Base-by-base conservation (phyloP, 1,140 invertebrate species). In the Bombus polaris region DNA sequence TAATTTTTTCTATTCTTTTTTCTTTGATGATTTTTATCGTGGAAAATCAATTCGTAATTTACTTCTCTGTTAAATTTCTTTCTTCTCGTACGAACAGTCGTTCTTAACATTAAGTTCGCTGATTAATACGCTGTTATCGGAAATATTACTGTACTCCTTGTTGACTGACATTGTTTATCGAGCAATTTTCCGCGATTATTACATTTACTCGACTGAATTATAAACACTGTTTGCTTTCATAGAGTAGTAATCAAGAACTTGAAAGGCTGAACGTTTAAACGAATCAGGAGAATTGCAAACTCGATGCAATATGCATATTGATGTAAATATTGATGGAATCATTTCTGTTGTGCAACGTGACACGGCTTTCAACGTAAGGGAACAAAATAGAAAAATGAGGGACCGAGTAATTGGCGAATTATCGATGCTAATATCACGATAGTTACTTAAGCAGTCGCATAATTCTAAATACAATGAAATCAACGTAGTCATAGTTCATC, bases 261-360 rank as follows among this genome's bases (percentile, higher is more conserved):
- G 74, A 76, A 76, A 37, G 74, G 53, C 53, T 35, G 74, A 6
- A 28, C 47, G 47, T 76, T 76, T 37, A 76, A 76, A 76, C 35
- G 47, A 76, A 59, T 76, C 74, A 15, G n/a, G 10, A 28, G 25
- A 59, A 76, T 59, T 37, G 47, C 74, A 15, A 76, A 39, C 74
- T 59, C 35, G 37, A 42, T n/a, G 25, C 75, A 62, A 42, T 62
- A 62, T 62, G 35, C 75, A 39, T 77, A 10, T 39, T 22, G 15
- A 59, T 77, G 37, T 77, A 77, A 77, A 77, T 77, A 42, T 77
- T 32, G 53, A 77, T 59, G 75, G 18, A 32, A 37, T 75, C 44
- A 10, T 62, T 32, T 37, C 39, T 32, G 53, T n/a, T n/a, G 47
- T 57, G 8, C 13, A 37, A 39, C 53, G 75, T 42, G 44, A 42